These are phyloP conservation scores for Tiphia femorata DNA, from an alignment of 2,888 invertebrate species.

Conservation along the genomic window DNA sequence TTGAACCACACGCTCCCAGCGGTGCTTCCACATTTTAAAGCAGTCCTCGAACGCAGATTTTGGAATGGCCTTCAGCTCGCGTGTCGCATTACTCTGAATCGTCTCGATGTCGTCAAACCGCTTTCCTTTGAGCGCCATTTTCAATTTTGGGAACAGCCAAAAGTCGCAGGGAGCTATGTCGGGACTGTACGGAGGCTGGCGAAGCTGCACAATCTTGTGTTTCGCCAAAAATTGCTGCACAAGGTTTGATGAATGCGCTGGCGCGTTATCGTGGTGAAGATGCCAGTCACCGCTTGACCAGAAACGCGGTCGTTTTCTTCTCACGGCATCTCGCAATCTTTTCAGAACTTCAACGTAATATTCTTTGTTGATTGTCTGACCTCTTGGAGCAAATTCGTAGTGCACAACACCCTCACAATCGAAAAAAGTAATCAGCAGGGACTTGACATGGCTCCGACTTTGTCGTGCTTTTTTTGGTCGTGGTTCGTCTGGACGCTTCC, in stretches of 20 bases:
- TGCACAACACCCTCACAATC: conserved; percentile 31
- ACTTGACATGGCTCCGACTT: conserved; percentile 25
- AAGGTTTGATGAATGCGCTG: conserved; percentile 34
- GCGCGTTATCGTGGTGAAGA: conserved; percentile 11
- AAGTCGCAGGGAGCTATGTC: conserved; percentile 15
- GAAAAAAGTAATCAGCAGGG: conserved; percentile 26
- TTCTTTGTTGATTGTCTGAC: conserved; percentile 26
- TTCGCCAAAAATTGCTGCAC: conserved; percentile 19
- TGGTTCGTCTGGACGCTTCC: too few species aligned
- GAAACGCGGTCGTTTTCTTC: conserved; percentile 11
- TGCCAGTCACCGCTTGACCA: conserved; percentile 5
- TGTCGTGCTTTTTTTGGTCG: conserved; percentile 30
- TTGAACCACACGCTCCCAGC: conserved; percentile 12
- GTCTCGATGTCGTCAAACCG: conserved; percentile 8
- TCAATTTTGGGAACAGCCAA: conserved; percentile 13
- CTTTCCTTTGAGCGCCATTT: conserved; percentile 4
- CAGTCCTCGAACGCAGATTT: conserved; percentile 8
- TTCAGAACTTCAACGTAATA: conserved; percentile 10
- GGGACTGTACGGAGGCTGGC: conserved; percentile 13
- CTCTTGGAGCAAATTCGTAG: conserved; percentile 26
- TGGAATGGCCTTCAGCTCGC: conserved; percentile 14
- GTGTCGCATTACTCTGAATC: conserved; percentile 5
- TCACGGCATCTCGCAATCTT: conserved; percentile 6
- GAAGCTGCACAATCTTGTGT: conserved; percentile 1
- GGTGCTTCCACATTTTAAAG: conserved; percentile 9